Percentiles rank a stretch among this genome's conserved stretches.
phyloP scores from a whole-genome alignment of 2,113 vertebrate species.

The Dipodomys stephensi region DNA sequence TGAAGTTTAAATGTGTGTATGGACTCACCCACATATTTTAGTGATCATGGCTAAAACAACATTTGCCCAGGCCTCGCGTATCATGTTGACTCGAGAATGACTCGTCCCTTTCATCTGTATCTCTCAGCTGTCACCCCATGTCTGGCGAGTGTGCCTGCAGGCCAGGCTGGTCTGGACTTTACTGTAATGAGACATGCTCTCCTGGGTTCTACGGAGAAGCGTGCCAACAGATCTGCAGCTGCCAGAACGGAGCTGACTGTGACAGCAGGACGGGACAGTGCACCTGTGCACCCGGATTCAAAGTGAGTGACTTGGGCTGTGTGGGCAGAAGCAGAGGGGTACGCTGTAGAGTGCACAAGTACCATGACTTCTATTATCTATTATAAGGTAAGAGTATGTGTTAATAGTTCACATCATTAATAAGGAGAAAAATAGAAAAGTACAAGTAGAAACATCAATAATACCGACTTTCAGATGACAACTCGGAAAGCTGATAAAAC shows the following conservation, averaged over 20 bases:
- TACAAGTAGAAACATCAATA: neutral
- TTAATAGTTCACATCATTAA: neutral
- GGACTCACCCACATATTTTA: constrained; percentile 31
- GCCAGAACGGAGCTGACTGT: constrained; percentile 97
- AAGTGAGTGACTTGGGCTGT: constrained; percentile 86
- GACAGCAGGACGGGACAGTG: constrained; percentile 95
- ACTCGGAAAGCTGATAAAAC: neutral
- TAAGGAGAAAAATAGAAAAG: neutral
- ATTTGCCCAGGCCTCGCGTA: constrained; percentile 65
- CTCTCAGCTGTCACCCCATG: constrained; percentile 97
- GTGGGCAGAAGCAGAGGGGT: neutral
- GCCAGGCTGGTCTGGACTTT: constrained; percentile 96
- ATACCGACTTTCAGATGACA: neutral
- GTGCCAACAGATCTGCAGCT: constrained; percentile 95
- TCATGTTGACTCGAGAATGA: constrained; percentile 77
- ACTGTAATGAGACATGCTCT: constrained; percentile 97
- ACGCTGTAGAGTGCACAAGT: fast-evolving
- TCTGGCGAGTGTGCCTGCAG: constrained; percentile 96
- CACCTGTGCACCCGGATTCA: constrained; percentile 96
- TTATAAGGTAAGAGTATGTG: neutral
- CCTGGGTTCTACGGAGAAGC: constrained; percentile 94
- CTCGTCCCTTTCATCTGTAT: constrained; percentile 83
- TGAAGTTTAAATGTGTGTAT: constrained; percentile 15
- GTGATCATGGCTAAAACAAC: constrained; percentile 35
- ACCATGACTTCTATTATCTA: neutral